Evolutionary conservation across 2,797 vertebrate genomes (phyloP).

Genomic region (Liasis olivaceus): DNA sequence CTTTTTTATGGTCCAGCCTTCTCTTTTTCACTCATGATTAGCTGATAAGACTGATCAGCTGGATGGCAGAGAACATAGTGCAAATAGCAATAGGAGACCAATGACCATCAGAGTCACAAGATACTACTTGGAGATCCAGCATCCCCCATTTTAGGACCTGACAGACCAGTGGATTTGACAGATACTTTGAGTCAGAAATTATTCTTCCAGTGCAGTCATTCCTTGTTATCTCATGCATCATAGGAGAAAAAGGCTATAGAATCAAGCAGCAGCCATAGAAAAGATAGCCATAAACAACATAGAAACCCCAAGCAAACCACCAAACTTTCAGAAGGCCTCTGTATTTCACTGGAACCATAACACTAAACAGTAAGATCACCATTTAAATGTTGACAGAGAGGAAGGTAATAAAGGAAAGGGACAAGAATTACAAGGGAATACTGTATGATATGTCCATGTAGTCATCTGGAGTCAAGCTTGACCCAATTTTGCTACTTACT

Average conservation of each 20-base stretch:
- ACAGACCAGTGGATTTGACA: neutral
- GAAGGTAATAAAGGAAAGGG: neutral
- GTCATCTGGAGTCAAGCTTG: neutral
- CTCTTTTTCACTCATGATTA: neutral
- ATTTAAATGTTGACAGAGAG: neutral
- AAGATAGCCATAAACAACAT: neutral
- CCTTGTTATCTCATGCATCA: neutral
- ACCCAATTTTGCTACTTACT: no score
- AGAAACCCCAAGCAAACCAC: neutral
- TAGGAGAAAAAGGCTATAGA: neutral
- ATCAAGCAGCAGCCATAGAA: neutral
- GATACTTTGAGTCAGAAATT: neutral
- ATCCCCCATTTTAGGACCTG: neutral
- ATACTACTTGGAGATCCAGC: neutral
- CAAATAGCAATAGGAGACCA: neutral
- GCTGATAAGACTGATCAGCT: neutral
- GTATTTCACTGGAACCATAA: neutral
- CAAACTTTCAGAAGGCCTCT: neutral
- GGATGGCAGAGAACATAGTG: neutral
- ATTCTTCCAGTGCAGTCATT: neutral
- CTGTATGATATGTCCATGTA: neutral
- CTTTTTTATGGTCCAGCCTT: neutral
- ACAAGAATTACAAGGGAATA: neutral
- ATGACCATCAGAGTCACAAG: neutral
- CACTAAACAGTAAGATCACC: neutral